Percentiles rank a stretch among this genome's conserved stretches.
phyloP scores from a whole-genome alignment of 1,140 invertebrate species.

The Vanessa tameamea region DNA sequence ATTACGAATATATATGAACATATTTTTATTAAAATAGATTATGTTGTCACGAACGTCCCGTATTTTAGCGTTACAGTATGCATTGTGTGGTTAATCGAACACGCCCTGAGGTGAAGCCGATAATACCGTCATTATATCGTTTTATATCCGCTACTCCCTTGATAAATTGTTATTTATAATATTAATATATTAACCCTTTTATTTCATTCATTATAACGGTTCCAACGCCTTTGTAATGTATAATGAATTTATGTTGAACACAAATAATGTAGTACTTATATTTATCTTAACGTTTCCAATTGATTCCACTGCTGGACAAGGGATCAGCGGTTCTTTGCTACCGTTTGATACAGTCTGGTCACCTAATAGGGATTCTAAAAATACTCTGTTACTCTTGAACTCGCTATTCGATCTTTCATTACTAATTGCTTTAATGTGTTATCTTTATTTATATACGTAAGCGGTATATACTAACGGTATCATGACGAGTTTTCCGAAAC shows the following conservation, averaged over 20 bases:
- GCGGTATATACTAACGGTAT: no score
- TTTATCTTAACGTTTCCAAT: no score
- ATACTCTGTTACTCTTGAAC: no score
- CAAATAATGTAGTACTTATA: no score
- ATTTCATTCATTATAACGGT: not conserved
- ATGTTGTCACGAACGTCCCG: not conserved
- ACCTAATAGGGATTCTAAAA: no score
- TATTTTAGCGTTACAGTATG: conserved; percentile 1
- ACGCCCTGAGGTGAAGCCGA: conserved; percentile 23
- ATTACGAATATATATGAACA: not conserved
- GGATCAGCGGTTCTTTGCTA: no score
- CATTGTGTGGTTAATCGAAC: conserved; percentile 20
- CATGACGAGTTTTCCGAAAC: no score
- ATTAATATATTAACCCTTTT: not conserved
- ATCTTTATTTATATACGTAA: no score
- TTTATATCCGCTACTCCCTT: not conserved
- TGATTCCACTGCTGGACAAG: no score
- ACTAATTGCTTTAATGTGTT: no score
- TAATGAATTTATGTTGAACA: not conserved
- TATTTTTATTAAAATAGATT: not conserved
- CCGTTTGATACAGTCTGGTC: no score
- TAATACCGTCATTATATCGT: conserved; percentile 15
- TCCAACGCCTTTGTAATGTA: not conserved
- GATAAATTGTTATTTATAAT: conserved; percentile 1
- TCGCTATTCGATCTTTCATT: no score